These are phyloP conservation scores for Malacosoma neustria DNA, from an alignment of 2,888 invertebrate genomes.

Conservation along the genomic window DNA sequence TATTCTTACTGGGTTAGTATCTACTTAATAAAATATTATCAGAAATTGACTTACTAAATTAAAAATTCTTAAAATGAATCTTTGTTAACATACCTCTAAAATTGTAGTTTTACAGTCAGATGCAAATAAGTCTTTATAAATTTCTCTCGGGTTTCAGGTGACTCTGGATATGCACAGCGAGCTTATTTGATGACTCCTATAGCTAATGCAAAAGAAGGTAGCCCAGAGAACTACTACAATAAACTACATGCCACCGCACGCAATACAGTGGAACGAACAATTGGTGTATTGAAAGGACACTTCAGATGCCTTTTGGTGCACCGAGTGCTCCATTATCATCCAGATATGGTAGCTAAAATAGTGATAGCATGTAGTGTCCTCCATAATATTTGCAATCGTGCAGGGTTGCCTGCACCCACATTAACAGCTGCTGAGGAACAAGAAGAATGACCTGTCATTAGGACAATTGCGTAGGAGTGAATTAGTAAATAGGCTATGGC, in stretches of 20 bases:
- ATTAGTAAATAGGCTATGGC: too few relatives aligned
- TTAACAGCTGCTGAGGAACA: too few relatives aligned
- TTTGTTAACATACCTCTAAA: too few relatives aligned
- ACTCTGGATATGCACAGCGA: not conserved
- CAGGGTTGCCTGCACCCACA: not conserved
- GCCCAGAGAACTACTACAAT: not conserved
- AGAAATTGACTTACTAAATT: too few relatives aligned
- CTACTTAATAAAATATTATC: too few relatives aligned
- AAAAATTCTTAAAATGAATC: too few relatives aligned
- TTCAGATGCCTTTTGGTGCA: not conserved
- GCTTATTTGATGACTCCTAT: not conserved
- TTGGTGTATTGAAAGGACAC: not conserved
- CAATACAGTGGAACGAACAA: not conserved
- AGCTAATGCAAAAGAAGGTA: not conserved
- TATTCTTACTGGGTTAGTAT: too few relatives aligned
- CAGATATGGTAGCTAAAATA: not conserved
- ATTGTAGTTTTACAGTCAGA: too few relatives aligned
- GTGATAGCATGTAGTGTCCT: not conserved
- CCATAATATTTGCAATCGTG: not conserved
- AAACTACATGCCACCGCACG: not conserved
- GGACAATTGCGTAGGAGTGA: too few relatives aligned
- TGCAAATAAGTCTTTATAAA: too few relatives aligned
- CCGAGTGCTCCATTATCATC: not conserved
- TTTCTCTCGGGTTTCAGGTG: too few relatives aligned
- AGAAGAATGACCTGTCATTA: too few relatives aligned